phyloP scores from a whole-genome alignment of 2,797 vertebrate species.

The Ibycter americanus region DNA sequence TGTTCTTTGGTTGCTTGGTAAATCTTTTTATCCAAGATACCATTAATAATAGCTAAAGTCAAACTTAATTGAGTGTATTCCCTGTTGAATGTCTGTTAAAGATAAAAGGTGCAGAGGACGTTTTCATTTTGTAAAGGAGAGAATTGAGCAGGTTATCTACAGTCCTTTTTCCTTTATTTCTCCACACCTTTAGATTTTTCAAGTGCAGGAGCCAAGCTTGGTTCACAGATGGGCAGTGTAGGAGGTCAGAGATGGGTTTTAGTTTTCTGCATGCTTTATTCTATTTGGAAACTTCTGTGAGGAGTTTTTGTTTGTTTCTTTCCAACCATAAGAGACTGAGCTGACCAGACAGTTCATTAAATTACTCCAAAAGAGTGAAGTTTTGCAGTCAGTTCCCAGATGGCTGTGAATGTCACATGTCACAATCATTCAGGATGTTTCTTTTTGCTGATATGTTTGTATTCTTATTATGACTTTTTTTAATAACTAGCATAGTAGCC shows the following conservation, averaged over 20 bases:
- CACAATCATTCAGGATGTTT: not conserved
- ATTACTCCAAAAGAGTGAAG: not conserved
- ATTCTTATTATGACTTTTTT: not conserved
- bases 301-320: not conserved
- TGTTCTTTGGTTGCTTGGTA: not conserved
- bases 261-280: not conserved
- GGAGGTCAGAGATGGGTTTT: not conserved
- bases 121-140: constrained; percentile 17
- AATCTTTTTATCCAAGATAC: constrained; percentile 1
- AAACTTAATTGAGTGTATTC: not conserved
- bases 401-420: not conserved
- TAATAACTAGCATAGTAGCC: not conserved
- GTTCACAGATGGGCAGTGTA: not conserved
- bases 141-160: not conserved
- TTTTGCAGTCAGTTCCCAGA: not conserved
- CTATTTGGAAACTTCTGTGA: not conserved
- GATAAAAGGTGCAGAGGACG: not conserved
- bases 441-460: not conserved
- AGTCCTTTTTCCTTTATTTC: not conserved
- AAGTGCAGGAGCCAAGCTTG: not conserved
- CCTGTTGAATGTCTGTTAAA: not conserved
- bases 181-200: not conserved
- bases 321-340: not conserved
- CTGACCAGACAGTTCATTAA: not conserved
- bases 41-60: constrained; percentile 2